Evolutionary conservation across 1,140 invertebrate genomes (phyloP), one percentile per base, ranked within the genome.

Genomic region (Microplitis demolitor): DNA sequence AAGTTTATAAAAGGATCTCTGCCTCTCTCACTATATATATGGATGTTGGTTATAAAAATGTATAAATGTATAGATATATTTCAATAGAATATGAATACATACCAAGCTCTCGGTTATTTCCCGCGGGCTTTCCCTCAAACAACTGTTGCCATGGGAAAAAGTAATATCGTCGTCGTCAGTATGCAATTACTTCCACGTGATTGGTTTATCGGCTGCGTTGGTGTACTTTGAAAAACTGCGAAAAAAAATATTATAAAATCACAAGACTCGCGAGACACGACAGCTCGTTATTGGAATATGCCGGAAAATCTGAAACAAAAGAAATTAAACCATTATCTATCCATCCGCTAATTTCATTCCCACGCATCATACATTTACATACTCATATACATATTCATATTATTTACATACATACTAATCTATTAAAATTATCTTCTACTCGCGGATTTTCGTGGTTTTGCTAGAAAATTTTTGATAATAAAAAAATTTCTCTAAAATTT

Each of bases 81-180:
- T 16, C 5, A 56, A 56, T 24, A 16, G 0, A 24, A 56, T 6
- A 45, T 1, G n/a, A 13, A 13, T 58, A 58, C 24, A 58, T 58
- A 58, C 14, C 3, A 24, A 24, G 56, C 24, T 58, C 56, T 58
- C 31, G 9, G 14, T 58, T 58, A 58, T 58, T 58, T 58, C 56
- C 56, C 56, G 60, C 60, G 60, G 33, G 60, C 6, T 62, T 62
- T 62, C 34, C 60, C 60, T 37, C 34, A 35, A 37, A 62, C 33
- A 67, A 72, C 71, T 72, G 63, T 72, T 72, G 71, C 71, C 61
- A 72, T 66, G 63, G 68, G 66, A 53, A 71, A 72, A 72, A 66
- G 63, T 72, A 72, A 72, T 72, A 72, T 72, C 71, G 63, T 66
- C 63, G 33, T 39, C 54, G 35, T 60, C 66, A 66, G 63, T 64